Evolutionary conservation across 2,797 vertebrate genomes (phyloP).

Genomic region (Anguilla marmorata): DNA sequence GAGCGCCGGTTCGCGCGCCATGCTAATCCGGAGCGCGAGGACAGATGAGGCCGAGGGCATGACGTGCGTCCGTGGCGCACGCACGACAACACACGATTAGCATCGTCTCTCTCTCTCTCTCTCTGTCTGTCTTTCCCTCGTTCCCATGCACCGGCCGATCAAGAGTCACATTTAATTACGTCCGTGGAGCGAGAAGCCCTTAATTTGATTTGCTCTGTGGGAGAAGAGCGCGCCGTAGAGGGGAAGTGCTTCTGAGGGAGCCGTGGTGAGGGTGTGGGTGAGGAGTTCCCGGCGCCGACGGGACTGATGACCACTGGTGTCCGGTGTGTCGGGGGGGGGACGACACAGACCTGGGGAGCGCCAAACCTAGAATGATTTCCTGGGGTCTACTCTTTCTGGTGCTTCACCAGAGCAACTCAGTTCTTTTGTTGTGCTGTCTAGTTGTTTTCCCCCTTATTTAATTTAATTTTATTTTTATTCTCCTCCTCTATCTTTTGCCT

Average conservation of each 20-base stretch:
- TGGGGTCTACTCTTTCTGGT: background rate
- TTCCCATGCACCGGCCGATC: conserved; percentile 49
- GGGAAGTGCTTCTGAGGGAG: conserved; percentile 61
- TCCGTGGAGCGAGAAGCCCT: conserved; percentile 53
- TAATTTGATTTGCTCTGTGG: conserved; percentile 68
- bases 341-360: background rate
- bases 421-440: background rate
- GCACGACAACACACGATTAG: background rate
- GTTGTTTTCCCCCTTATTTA: no score
- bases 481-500: no score
- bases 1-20: background rate
- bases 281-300: background rate
- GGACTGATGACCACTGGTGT: conserved; percentile 55
- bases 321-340: conserved; percentile 43
- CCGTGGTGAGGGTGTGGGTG: conserved; percentile 69
- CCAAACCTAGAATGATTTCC: background rate
- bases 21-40: background rate
- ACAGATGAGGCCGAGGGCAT: background rate
- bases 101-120: background rate
- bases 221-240: conserved; percentile 52
- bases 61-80: background rate
- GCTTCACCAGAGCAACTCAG: no score
- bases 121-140: conserved; percentile 15
- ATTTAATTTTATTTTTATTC: no score
- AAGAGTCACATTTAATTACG: conserved; percentile 63